Percentiles rank a stretch among this genome's conserved stretches.
Conservation (phyloP, 2,888 invertebrate species). For the Rhogogaster chlorosoma region DNA sequence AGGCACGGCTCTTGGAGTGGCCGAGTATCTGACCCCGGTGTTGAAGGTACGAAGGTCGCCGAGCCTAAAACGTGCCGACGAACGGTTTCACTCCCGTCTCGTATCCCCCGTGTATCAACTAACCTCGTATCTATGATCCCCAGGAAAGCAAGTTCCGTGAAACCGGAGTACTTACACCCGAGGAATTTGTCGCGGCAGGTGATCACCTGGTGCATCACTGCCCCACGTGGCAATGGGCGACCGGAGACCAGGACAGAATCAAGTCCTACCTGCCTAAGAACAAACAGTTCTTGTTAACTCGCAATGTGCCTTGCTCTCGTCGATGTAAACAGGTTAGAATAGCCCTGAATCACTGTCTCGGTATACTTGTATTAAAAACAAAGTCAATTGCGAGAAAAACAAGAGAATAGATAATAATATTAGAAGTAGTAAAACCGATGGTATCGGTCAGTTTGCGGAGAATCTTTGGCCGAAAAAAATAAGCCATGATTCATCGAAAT, state of each 20-base stretch:
- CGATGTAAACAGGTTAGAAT: slow-evolving; percentile 91
- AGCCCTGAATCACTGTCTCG: neutral
- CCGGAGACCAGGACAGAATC: slow-evolving; percentile 93
- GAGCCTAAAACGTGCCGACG: neutral
- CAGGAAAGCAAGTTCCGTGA: slow-evolving; percentile 98
- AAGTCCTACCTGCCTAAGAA: slow-evolving; percentile 95
- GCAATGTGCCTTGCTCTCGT: slow-evolving; percentile 97
- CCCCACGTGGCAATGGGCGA: slow-evolving; percentile 99
- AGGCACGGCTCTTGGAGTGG: slow-evolving; percentile 96
- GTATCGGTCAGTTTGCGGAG: too few species aligned
- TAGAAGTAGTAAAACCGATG: too few species aligned
- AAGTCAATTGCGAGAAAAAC: neutral
- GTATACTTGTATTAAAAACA: neutral
- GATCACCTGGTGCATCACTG: slow-evolving; percentile 99
- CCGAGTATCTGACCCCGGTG: slow-evolving; percentile 97
- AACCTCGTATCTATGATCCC: slow-evolving; percentile 25
- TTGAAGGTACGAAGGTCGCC: slow-evolving; percentile 87
- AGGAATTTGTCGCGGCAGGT: slow-evolving; percentile 99
- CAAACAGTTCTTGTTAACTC: slow-evolving; percentile 98
- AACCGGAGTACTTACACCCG: slow-evolving; percentile 98
- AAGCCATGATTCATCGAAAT: too few species aligned
- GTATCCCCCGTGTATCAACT: neutral
- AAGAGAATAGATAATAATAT: neutral
- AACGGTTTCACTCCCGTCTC: neutral
- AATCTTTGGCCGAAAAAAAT: too few species aligned